These are phyloP conservation scores for Disparrhopalites patrizii DNA, from an alignment of 2,888 invertebrate species.

Conservation along the genomic window DNA sequence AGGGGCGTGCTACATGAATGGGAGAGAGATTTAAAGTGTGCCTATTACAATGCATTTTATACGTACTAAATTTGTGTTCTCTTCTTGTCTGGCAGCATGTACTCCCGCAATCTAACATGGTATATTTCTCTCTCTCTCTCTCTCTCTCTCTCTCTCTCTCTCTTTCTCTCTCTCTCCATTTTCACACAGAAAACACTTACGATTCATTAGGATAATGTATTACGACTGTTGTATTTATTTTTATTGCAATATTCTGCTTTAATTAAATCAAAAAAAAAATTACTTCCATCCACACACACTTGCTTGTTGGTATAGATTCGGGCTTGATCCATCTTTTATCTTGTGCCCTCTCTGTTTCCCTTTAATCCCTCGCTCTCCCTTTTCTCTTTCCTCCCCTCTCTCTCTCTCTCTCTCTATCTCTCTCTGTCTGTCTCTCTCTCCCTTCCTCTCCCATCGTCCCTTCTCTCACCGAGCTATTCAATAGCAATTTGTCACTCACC, in stretches of 20 bases:
- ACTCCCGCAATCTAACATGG: no score
- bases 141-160: no score
- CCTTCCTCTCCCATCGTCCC: neutral
- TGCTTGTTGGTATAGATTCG: constrained; percentile 1
- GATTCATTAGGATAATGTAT: constrained; percentile 28
- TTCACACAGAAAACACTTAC: neutral
- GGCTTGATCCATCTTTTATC: constrained; percentile 2
- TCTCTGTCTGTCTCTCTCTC: neutral
- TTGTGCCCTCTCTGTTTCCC: neutral
- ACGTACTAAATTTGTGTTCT: neutral
- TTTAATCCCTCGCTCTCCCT: neutral
- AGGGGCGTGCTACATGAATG: constrained; percentile 5
- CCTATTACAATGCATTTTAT: neutral
- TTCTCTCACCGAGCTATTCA: neutral
- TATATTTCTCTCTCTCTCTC: constrained; percentile 13
- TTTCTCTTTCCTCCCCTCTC: neutral
- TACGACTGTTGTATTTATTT: constrained; percentile 15
- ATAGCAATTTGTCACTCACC: neutral
- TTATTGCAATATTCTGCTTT: constrained; percentile 25
- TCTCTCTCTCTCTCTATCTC: no score
- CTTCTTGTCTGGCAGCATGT: neutral
- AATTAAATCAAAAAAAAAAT: neutral
- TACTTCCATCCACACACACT: constrained; percentile 1
- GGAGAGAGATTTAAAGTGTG: constrained; percentile 16
- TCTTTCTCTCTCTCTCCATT: neutral